phyloP scores from a whole-genome alignment of 2,113 vertebrate species.

The Takifugu bimaculatus region DNA sequence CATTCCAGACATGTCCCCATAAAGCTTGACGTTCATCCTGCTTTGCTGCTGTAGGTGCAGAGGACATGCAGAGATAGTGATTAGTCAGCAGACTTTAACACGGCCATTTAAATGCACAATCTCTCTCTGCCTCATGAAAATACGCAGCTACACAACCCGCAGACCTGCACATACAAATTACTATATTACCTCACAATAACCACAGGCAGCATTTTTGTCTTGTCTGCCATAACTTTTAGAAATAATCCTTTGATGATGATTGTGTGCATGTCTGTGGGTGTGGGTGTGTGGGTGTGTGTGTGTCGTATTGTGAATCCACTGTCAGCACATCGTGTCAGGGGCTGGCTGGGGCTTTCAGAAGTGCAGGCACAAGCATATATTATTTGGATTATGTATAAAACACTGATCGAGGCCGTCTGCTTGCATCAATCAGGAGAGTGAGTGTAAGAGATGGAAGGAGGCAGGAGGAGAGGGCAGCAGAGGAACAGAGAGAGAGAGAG shows the following conservation, averaged over 20 bases:
- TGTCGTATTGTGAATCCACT: constrained; percentile 45
- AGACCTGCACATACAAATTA: constrained; percentile 25
- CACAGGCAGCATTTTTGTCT: constrained; percentile 42
- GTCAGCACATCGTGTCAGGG: constrained; percentile 65
- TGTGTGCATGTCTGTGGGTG: background rate
- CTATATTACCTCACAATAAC: constrained; percentile 35
- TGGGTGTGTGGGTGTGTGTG: constrained; percentile 11
- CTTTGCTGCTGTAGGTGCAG: constrained; percentile 43
- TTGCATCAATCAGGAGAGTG: constrained; percentile 59
- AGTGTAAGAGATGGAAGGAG: constrained; percentile 24
- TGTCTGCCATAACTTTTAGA: constrained; percentile 47
- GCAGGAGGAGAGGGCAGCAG: constrained; percentile 7
- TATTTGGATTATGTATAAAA: constrained; percentile 74
- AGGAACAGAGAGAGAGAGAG: constrained; percentile 1
- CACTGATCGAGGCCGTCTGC: constrained; percentile 65
- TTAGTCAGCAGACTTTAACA: constrained; percentile 65
- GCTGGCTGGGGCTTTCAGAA: constrained; percentile 62
- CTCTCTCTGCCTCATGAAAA: constrained; percentile 43
- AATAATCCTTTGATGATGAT: constrained; percentile 54
- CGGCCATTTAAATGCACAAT: constrained; percentile 62
- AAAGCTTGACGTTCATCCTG: constrained; percentile 32
- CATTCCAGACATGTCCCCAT: constrained; percentile 30
- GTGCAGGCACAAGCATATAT: constrained; percentile 71
- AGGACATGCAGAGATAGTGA: constrained; percentile 43
- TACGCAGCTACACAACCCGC: constrained; percentile 22